A percentile compares a stretch with the other conserved stretches of the same genome.
phyloP scores from a whole-genome alignment of 2,113 vertebrate species.

The Anguilla rostrata region DNA sequence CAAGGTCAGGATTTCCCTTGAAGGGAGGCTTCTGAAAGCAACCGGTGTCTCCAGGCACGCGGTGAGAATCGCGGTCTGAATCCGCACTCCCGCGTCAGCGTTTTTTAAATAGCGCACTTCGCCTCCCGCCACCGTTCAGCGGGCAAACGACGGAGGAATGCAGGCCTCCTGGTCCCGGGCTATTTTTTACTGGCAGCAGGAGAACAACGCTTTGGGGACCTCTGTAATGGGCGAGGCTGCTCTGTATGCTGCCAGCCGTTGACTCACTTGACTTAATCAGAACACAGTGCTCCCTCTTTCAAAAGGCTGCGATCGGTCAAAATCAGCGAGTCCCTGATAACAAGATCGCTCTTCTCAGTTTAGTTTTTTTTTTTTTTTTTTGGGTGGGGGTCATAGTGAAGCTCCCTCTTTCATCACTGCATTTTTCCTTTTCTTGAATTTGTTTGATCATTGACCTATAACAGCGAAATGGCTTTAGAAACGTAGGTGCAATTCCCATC shows the following conservation, averaged over 20 bases:
- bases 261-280: no score
- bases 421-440: no score
- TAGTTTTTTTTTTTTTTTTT: no score
- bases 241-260: neutral
- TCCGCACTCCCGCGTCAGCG: neutral
- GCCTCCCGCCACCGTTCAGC: neutral
- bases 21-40: neutral
- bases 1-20: conserved; percentile 4
- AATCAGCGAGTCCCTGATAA: no score
- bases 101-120: neutral
- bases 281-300: no score
- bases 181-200: neutral
- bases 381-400: no score
- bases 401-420: no score
- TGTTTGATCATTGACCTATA: neutral
- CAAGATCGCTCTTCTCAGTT: no score
- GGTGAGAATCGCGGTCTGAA: neutral
- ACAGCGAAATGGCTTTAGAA: neutral
- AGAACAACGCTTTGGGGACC: neutral
- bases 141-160: neutral
- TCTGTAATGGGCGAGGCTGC: neutral
- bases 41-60: neutral
- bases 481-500: neutral
- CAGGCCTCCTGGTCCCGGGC: no score
- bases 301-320: no score